Percentiles rank a stretch among this genome's conserved stretches.
These are phyloP conservation scores for Drosophila longiperda DNA, from an alignment of 2,888 invertebrate genomes.

Conservation along the genomic window DNA sequence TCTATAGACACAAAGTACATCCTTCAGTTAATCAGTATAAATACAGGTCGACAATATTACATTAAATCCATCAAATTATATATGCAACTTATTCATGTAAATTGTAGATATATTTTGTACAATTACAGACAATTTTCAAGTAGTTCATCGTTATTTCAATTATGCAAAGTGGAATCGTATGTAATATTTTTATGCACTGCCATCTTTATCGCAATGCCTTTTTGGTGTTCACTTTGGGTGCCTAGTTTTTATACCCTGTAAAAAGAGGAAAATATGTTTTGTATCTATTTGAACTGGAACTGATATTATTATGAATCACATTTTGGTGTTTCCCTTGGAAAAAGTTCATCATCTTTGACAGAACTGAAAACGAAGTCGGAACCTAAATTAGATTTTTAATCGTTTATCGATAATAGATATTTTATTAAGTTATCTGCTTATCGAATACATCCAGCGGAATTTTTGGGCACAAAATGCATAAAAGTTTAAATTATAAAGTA, in stretches of 20 bases:
- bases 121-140: background rate
- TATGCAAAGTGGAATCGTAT: slow-evolving; percentile 17
- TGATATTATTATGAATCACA: background rate
- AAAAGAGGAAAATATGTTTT: too few species aligned
- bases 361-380: too few species aligned
- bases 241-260: slow-evolving; percentile 30
- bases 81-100: too few species aligned
- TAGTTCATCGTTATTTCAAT: slow-evolving; percentile 15
- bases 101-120: background rate
- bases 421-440: background rate
- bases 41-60: background rate
- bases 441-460: background rate
- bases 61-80: background rate
- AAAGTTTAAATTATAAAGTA: slow-evolving; percentile 39
- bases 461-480: slow-evolving; percentile 12
- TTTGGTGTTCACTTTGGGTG: slow-evolving; percentile 52
- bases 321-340: background rate
- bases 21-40: background rate
- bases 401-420: background rate
- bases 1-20: background rate
- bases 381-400: background rate
- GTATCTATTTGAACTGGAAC: too few species aligned
- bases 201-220: slow-evolving; percentile 30
- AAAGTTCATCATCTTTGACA: too few species aligned
- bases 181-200: slow-evolving; percentile 16